Evolutionary conservation across 2,888 invertebrate genomes (phyloP), one percentile per base, ranked within the genome.

Genomic region (Incurvaria masculella): DNA sequence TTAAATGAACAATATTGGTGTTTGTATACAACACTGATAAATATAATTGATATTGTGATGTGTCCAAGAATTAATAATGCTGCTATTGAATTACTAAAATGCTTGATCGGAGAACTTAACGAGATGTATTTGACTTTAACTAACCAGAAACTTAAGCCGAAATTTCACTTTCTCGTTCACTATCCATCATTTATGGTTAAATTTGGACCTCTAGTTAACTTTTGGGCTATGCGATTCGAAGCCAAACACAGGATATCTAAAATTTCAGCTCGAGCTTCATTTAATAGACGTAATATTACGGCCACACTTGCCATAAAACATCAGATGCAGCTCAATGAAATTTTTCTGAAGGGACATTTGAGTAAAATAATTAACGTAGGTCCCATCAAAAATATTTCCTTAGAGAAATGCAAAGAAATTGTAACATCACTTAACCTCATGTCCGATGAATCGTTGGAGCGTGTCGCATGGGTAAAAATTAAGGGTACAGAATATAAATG

Each of bases 231-330:
- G 45, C 19, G 45, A 33, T 45, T 33, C 26, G 45, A 45, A 18
- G 45, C 52, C 1, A 52, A 52, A 16, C 50, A 52, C 26, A 50
- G 47, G 3, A 23, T 33, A 17, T 48, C 47, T 38, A 51, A 51
- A 51, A 51, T 51, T 39, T 39, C 48, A 39, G 52, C 50, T 23
- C 41, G 48, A 44, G 46, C 52, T 11, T 45, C 48, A n/a, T 45
- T 39, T 48, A 52, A 48, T 45, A 44, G 50, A n/a, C 45, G 47
- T 11, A 52, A 52, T 44, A 11, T 52, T 39, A 48, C 50, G 17
- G 14, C 26, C 27, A 41, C 44, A 14, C n/a, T 52, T 11, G 52
- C 52, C 2, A 50, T 14, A 10, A 52, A 52, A 48, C 46, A 48
- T 27, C 52, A 52, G 27, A 39, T 52, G 20, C 50, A 52, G 33